Conservation (phyloP, 2,888 invertebrate genomes). For the Drosophila putrida region DNA sequence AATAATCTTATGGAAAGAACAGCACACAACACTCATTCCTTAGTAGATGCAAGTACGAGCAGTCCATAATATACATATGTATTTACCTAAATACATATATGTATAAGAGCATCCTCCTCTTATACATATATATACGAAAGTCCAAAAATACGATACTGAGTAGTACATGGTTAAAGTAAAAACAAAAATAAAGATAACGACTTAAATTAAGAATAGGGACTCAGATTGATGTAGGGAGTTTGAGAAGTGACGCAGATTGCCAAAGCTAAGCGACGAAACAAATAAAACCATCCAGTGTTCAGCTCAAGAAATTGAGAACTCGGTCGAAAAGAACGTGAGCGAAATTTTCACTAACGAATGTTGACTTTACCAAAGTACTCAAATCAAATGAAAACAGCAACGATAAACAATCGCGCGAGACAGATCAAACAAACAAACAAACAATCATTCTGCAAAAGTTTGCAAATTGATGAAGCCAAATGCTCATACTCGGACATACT, state of each 20-base stretch:
- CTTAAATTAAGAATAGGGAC: slow-evolving; percentile 3
- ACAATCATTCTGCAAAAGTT: slow-evolving; percentile 53
- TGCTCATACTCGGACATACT: not conserved
- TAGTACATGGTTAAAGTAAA: not conserved
- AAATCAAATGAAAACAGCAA: slow-evolving; percentile 74
- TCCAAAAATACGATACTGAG: not conserved
- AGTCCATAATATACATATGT: not conserved
- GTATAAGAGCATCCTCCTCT: not conserved
- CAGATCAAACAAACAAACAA: slow-evolving; percentile 60
- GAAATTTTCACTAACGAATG: slow-evolving; percentile 78
- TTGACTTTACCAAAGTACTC: slow-evolving; percentile 76
- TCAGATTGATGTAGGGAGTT: not conserved
- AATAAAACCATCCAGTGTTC: slow-evolving; percentile 46
- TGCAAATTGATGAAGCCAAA: slow-evolving; percentile 42
- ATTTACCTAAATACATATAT: not conserved
- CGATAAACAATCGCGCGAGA: slow-evolving; percentile 38
- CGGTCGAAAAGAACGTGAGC: slow-evolving; percentile 70
- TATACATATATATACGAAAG: not conserved
- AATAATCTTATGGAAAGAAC: slow-evolving; percentile 74
- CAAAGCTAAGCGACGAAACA: slow-evolving; percentile 52
- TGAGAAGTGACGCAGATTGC: slow-evolving; percentile 16
- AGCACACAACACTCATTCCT: slow-evolving; percentile 13
- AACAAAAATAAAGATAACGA: slow-evolving; percentile 2
- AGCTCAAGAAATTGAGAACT: slow-evolving; percentile 71
- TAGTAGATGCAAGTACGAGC: slow-evolving; percentile 6